phyloP scores from a whole-genome alignment of 2,113 vertebrate species.

The Alaudala cheleensis region DNA sequence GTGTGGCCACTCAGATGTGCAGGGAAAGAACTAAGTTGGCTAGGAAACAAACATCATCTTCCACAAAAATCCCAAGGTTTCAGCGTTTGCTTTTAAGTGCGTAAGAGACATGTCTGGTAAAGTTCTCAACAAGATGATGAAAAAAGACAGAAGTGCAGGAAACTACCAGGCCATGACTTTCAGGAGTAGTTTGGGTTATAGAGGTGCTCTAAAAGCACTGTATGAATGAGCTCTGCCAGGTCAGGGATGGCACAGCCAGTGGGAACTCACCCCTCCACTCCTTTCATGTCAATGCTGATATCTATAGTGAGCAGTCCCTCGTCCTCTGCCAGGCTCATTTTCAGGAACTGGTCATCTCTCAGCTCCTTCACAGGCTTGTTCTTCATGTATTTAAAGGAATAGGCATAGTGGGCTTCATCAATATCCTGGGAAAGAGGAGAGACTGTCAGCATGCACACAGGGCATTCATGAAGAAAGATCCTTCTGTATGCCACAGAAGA shows the following conservation, averaged over 20 bases:
- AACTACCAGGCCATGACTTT: neutral
- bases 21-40: neutral
- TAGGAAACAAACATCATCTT: neutral
- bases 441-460: neutral
- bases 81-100: neutral
- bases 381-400: constrained; percentile 97
- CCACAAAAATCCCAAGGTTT: neutral
- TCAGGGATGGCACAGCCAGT: neutral
- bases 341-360: constrained; percentile 95
- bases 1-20: neutral
- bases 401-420: constrained; percentile 94
- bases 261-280: constrained; percentile 89
- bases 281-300: constrained; percentile 95
- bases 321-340: constrained; percentile 92
- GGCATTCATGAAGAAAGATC: neutral
- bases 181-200: neutral
- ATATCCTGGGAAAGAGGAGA: constrained; percentile 79
- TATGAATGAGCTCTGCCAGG: neutral
- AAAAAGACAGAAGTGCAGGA: neutral
- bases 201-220: neutral
- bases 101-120: neutral
- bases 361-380: constrained; percentile 98
- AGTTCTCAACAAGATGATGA: neutral
- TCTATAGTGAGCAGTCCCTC: constrained; percentile 90
- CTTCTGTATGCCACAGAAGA: neutral